phyloP scores from a whole-genome alignment of 2,113 vertebrate genomes.

The Chunga burmeisteri region DNA sequence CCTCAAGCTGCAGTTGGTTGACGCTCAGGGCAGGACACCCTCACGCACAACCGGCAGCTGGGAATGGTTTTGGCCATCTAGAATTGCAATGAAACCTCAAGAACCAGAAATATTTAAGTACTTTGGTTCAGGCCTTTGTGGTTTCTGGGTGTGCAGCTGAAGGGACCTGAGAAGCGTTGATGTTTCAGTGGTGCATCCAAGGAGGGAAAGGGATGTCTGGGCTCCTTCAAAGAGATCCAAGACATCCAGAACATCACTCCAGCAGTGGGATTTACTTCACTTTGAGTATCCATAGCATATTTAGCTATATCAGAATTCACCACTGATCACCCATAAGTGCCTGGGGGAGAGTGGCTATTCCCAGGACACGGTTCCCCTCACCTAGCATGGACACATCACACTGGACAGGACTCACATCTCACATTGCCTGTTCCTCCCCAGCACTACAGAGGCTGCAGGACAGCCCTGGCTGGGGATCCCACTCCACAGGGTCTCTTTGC shows the following conservation, averaged over 20 bases:
- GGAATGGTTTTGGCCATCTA: not conserved
- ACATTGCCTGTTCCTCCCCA: not conserved
- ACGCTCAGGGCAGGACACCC: not conserved
- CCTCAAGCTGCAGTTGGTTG: not conserved
- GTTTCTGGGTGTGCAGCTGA: not conserved
- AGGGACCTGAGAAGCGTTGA: not conserved
- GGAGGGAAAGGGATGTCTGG: not conserved
- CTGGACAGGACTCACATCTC: not conserved
- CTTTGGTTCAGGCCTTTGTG: not conserved
- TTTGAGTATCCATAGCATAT: not conserved
- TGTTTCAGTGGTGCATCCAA: not conserved
- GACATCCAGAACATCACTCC: not conserved
- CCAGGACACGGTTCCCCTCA: not conserved
- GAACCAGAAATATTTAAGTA: not conserved
- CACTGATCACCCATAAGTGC: not conserved
- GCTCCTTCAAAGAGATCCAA: not conserved
- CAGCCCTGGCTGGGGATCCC: not conserved
- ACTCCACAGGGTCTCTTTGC: not conserved
- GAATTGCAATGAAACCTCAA: not conserved
- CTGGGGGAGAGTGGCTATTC: not conserved
- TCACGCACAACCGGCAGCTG: not conserved
- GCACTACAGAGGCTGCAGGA: not conserved
- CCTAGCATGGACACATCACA: accelerated
- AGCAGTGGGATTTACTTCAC: not conserved
- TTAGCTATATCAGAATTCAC: not conserved